Percentiles rank a stretch among this genome's conserved stretches.
Conservation (phyloP, 2,888 invertebrate species). For the Synergus japonicus region DNA sequence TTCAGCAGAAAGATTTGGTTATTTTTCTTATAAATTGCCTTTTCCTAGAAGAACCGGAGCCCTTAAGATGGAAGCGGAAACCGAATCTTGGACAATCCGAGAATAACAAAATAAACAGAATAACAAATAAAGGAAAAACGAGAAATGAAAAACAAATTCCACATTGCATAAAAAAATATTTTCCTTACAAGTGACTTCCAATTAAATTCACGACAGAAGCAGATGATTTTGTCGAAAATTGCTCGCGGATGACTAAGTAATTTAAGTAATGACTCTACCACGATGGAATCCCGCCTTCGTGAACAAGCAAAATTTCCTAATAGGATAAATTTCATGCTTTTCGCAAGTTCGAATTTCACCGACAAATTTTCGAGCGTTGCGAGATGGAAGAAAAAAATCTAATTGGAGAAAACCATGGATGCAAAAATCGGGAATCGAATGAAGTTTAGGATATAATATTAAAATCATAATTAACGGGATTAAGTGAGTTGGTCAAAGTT, state of each 20-base stretch:
- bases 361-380: neutral
- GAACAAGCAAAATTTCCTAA: conserved; percentile 22
- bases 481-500: neutral
- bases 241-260: neutral
- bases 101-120: neutral
- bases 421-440: neutral
- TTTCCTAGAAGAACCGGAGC: neutral
- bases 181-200: neutral
- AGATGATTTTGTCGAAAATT: conserved; percentile 6
- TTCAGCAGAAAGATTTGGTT: neutral
- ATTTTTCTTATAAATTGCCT: neutral
- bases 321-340: conserved; percentile 2
- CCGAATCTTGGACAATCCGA: neutral
- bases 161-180: neutral
- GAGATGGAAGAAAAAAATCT: neutral
- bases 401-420: neutral
- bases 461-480: neutral
- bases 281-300: neutral
- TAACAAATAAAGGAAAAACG: neutral
- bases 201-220: neutral
- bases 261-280: conserved; percentile 14
- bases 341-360: neutral
- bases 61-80: conserved; percentile 5
- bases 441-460: neutral
- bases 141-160: neutral